Conservation (phyloP, 2,113 vertebrate species). For the Podarcis cretensis region DNA sequence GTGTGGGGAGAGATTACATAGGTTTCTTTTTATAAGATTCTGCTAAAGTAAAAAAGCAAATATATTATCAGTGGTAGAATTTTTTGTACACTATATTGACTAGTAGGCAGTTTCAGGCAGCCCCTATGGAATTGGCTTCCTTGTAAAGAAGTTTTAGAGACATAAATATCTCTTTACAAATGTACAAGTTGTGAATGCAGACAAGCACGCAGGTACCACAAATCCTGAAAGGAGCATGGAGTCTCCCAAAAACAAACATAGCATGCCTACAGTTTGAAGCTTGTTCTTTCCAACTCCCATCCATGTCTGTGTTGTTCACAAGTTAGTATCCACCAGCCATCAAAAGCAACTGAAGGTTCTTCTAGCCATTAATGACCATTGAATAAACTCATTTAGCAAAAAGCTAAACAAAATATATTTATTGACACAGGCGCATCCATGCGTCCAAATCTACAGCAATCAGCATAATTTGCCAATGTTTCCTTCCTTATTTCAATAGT, state of each 20-base stretch:
- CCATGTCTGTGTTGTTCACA: background rate
- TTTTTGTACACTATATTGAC: background rate
- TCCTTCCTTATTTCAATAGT: background rate
- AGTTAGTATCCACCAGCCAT: background rate
- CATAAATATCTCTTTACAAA: background rate
- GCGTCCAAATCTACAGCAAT: background rate
- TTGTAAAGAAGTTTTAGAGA: background rate
- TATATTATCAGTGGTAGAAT: background rate
- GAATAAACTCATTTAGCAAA: background rate
- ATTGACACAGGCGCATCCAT: background rate
- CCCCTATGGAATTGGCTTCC: background rate
- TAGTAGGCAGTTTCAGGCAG: background rate
- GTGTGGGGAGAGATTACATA: constrained; percentile 1
- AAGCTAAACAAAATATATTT: background rate
- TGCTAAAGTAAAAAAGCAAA: constrained; percentile 41
- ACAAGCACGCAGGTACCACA: background rate
- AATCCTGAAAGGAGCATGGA: background rate
- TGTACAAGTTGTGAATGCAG: background rate
- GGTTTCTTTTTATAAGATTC: constrained; percentile 40
- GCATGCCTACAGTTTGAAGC: background rate
- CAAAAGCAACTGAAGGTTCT: background rate
- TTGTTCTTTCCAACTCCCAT: background rate
- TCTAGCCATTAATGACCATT: background rate
- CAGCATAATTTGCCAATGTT: background rate
- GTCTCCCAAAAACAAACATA: background rate